Evolutionary conservation across 2,113 vertebrate genomes (phyloP), one percentile per base, ranked within the genome.

Genomic region (Dasypus novemcinctus): DNA sequence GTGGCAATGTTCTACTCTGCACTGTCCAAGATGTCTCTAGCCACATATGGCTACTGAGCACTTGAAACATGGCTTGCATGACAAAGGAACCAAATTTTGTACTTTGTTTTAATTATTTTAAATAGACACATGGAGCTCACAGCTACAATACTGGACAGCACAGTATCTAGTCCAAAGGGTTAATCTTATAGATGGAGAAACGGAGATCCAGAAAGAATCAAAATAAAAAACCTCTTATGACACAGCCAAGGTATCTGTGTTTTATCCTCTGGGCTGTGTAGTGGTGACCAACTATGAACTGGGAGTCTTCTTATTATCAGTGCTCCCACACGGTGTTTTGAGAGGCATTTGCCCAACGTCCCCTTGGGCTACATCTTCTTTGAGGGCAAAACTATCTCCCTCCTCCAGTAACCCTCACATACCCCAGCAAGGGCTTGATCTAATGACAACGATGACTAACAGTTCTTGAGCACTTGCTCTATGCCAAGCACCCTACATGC

Each of bases 111-210:
- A 91, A 10, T 72, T 83, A 9, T 89, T 54, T 93, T 90, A 61
- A 93, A 78, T 41, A 66, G 66, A 71, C 68, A 68, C 4, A n/a
- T 21, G 46, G 33, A 61, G 20, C 13, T 71, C 38, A 91, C 18
- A 63, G 29, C 83, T 87, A 61, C 13, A 36, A 71, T 64, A 90
- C 64, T 43, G 75, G 59, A 84, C 33, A 87, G n/a, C 10, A 74
- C 29, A 84, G 66, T 63, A 79, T 57, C 54, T 36, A 68, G 31
- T 86, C 9, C 10, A 27, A 84, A 90, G 14, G 36, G 29, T 41
- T 93, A 78, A 93, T 63, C 74, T 91, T 87, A 87, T 86, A 87
- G 49, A 68, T 84, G 61, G 31, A 12, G 41, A 86, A 94, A 84
- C n/a, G 12, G 23, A 95, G 31, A n/a, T 27, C 71, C 87, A 59